These are phyloP conservation scores for Malurus leucopterus DNA, from an alignment of 2,797 vertebrate genomes.

Conservation along the genomic window DNA sequence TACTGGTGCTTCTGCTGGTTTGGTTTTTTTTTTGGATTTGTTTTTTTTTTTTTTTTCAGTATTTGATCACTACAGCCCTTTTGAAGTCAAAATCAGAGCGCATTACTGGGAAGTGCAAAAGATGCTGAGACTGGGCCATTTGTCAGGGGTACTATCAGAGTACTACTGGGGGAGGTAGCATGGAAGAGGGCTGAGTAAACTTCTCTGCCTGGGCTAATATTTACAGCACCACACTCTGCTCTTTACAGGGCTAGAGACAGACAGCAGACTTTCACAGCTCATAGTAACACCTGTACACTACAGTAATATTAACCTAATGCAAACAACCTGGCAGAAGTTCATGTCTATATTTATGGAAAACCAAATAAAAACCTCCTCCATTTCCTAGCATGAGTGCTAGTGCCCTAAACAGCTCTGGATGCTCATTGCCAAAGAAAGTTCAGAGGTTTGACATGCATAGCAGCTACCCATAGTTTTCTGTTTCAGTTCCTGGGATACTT, in stretches of 20 bases:
- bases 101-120: not conserved
- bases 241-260: not conserved
- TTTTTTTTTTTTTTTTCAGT: not conserved
- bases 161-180: not conserved
- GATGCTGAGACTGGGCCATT: not conserved
- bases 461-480: not conserved
- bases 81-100: not conserved
- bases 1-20: not conserved
- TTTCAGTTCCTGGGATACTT: not conserved
- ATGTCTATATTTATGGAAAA: slow-evolving; percentile 39
- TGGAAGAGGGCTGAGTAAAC: slow-evolving; percentile 44
- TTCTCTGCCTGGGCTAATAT: slow-evolving; percentile 45
- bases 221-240: slow-evolving; percentile 18
- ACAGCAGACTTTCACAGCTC: slow-evolving; percentile 17
- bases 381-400: slow-evolving; percentile 5
- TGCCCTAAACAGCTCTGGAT: not conserved
- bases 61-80: not conserved
- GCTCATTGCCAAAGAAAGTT: not conserved
- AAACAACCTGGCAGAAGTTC: slow-evolving; percentile 48
- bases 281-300: slow-evolving; percentile 38
- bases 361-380: slow-evolving; percentile 5
- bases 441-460: not conserved
- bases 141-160: not conserved
- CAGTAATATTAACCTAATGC: slow-evolving; percentile 55
- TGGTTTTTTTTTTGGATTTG: not conserved